Evolutionary conservation across 1,140 invertebrate genomes (phyloP).

Genomic region (Scaptodrosophila lebanonensis): DNA sequence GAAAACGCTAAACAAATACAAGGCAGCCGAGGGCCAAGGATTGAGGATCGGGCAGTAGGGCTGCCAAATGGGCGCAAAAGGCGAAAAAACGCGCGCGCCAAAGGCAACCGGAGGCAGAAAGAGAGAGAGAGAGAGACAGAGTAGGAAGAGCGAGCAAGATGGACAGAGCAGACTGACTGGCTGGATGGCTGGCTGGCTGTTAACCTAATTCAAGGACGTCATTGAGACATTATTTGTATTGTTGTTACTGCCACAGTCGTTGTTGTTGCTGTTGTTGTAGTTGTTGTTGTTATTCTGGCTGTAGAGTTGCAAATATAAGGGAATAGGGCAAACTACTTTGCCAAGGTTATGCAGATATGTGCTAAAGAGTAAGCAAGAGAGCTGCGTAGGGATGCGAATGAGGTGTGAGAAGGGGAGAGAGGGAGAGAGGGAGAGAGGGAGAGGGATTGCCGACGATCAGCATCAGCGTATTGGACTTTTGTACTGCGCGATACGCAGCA

Average conservation of each 20-base stretch:
- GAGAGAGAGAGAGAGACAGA: conserved; percentile 5
- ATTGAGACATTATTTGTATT: conserved; percentile 71
- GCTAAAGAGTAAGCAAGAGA: neutral
- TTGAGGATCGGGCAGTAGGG: neutral
- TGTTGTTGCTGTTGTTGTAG: neutral
- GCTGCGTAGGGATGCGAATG: neutral
- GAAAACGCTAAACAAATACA: conserved; percentile 32
- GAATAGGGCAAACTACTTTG: conserved; percentile 76
- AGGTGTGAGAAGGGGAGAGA: neutral
- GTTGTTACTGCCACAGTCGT: too few species aligned
- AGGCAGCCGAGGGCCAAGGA: neutral
- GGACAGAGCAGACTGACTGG: conserved; percentile 27
- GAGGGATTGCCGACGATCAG: neutral
- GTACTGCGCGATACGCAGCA: conserved; percentile 25
- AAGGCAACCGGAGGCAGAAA: conserved; percentile 8
- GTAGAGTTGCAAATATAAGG: conserved; percentile 61
- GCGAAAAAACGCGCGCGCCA: conserved; percentile 28
- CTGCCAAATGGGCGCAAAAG: conserved; percentile 35
- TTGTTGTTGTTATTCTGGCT: neutral
- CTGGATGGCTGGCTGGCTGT: conserved; percentile 35
- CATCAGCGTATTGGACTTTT: conserved; percentile 13
- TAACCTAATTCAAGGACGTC: conserved; percentile 77
- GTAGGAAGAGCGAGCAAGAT: neutral
- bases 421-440: neutral
- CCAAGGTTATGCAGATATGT: conserved; percentile 51